These are phyloP conservation scores for Progne subis DNA, from an alignment of 2,113 vertebrate species.

Conservation along the genomic window DNA sequence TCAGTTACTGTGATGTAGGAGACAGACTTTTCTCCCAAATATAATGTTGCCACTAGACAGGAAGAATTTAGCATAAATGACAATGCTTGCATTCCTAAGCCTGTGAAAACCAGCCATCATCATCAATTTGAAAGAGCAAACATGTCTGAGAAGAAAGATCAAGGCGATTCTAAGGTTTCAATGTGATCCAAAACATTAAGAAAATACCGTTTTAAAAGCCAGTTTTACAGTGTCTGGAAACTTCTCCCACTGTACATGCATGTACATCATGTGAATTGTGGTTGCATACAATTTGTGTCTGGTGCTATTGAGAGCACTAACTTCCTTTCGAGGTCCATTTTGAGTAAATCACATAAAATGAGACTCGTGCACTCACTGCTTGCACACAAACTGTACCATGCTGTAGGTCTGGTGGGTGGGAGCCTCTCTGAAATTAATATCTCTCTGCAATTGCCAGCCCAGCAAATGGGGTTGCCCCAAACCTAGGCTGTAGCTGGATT, in stretches of 20 bases:
- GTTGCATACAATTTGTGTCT: background rate
- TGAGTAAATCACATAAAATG: background rate
- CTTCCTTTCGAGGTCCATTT: background rate
- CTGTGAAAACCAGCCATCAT: background rate
- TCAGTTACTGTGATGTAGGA: background rate
- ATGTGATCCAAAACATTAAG: constrained; percentile 9
- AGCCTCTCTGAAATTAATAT: background rate
- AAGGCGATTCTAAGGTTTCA: constrained; percentile 9
- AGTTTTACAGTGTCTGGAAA: background rate
- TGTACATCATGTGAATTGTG: background rate
- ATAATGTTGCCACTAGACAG: background rate
- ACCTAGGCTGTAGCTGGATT: background rate
- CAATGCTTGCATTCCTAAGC: background rate
- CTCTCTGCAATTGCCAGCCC: background rate
- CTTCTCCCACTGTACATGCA: background rate
- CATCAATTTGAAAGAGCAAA: background rate
- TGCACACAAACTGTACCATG: background rate
- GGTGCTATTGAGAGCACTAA: background rate
- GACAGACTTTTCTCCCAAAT: background rate
- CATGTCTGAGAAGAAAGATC: background rate
- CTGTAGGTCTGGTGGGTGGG: background rate
- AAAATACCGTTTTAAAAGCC: background rate
- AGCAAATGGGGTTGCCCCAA: background rate
- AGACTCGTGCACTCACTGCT: background rate
- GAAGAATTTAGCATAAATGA: constrained; percentile 19